Evolutionary conservation across 2,888 invertebrate genomes (phyloP).

Genomic region (Antitype chi): DNA sequence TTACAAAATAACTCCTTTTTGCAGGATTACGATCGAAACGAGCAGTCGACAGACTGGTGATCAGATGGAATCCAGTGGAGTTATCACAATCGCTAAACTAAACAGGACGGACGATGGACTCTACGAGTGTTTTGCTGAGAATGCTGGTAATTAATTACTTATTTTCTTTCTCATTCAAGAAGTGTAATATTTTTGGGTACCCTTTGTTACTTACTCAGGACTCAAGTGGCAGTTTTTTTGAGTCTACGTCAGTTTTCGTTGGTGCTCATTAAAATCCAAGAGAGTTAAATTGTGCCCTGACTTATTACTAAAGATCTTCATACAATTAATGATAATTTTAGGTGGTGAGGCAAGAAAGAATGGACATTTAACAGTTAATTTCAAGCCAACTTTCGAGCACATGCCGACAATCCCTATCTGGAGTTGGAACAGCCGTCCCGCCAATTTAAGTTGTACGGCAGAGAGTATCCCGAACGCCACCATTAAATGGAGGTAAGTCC

Average conservation of each 20-base stretch:
- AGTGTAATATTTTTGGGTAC: not conserved
- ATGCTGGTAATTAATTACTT: constrained; percentile 88
- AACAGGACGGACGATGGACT: constrained; percentile 95
- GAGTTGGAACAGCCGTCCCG: constrained; percentile 95
- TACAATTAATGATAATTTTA: constrained; percentile 51
- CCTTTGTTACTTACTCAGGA: not conserved
- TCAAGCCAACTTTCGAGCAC: constrained; percentile 94
- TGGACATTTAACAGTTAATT: constrained; percentile 96
- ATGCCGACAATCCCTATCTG: constrained; percentile 93
- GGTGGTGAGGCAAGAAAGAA: constrained; percentile 94
- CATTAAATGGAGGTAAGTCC: constrained; percentile 94
- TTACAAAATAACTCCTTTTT: constrained; percentile 36
- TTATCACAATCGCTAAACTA: constrained; percentile 92
- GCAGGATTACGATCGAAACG: constrained; percentile 91
- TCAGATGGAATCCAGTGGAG: constrained; percentile 90
- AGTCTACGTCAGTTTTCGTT: not conserved
- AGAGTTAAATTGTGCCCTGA: not conserved
- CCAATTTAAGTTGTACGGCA: constrained; percentile 97
- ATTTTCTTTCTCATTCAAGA: not conserved
- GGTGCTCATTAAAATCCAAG: not conserved
- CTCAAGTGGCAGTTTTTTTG: not conserved
- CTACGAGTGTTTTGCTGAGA: constrained; percentile 96
- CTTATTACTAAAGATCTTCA: no score
- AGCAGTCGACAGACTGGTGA: constrained; percentile 86
- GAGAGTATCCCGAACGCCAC: constrained; percentile 97